Conservation (phyloP, 1,140 invertebrate genomes). For the Dysdera silvatica region DNA sequence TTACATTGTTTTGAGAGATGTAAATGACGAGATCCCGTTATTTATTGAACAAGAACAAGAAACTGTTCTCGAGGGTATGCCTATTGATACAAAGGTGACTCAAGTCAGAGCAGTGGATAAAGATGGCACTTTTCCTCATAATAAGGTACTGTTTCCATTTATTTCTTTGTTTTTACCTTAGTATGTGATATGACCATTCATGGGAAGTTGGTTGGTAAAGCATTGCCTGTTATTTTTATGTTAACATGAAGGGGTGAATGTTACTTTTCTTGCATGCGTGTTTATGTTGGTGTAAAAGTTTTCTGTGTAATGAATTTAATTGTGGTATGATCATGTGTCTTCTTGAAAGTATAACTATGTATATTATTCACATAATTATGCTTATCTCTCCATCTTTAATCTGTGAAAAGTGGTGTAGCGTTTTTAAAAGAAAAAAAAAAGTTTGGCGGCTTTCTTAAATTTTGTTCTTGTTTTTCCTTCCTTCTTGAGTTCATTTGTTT, state of each 20-base stretch:
- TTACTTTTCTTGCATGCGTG: not conserved
- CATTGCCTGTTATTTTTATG: not conserved
- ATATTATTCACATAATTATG: too few species aligned
- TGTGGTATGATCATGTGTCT: too few species aligned
- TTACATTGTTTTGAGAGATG: conserved; percentile 86
- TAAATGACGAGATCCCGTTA: conserved; percentile 91
- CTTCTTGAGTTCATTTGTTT: too few species aligned
- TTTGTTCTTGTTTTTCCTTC: too few species aligned
- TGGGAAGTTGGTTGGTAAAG: too few species aligned
- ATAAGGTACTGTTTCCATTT: conserved; percentile 58
- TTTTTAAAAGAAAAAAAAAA: too few species aligned
- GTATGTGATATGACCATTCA: too few species aligned
- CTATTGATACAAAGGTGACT: conserved; percentile 86
- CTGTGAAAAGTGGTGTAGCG: too few species aligned
- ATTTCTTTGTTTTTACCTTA: not conserved
- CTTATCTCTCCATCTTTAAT: too few species aligned
- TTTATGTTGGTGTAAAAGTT: not conserved
- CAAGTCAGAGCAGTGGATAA: conserved; percentile 94
- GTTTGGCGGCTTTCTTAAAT: too few species aligned
- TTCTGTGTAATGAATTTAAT: not conserved
- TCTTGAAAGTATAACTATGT: too few species aligned
- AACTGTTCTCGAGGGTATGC: conserved; percentile 87
- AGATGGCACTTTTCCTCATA: conserved; percentile 89
- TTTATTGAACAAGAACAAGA: conserved; percentile 91
- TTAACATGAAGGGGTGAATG: not conserved